Conservation (phyloP, 2,113 vertebrate species). For the Thunnus maccoyii region DNA sequence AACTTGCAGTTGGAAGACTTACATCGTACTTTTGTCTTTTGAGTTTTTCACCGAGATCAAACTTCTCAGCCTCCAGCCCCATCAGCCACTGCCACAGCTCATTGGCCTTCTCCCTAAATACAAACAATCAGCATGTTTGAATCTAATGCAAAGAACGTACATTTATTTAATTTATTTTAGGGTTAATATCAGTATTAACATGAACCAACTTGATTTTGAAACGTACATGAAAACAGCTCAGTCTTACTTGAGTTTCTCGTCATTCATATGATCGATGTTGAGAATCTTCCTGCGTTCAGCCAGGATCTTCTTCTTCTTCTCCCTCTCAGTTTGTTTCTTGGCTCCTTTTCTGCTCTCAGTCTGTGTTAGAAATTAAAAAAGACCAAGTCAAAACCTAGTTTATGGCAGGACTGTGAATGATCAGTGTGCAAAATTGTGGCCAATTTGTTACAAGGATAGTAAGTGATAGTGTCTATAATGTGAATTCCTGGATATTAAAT, state of each 20-base stretch:
- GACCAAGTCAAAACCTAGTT: background rate
- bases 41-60: constrained; percentile 93
- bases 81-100: constrained; percentile 93
- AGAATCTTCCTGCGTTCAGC: constrained; percentile 92
- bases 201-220: background rate
- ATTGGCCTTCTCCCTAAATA: constrained; percentile 91
- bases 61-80: constrained; percentile 94
- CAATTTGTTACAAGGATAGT: too few species aligned
- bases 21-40: constrained; percentile 97
- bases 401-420: background rate
- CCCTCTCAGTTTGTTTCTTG: constrained; percentile 96
- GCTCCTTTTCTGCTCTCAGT: constrained; percentile 89
- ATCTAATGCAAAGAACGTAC: too few species aligned
- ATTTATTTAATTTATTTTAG: too few species aligned
- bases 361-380: constrained; percentile 71
- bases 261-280: constrained; percentile 90
- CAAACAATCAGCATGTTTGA: background rate
- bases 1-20: constrained; percentile 61
- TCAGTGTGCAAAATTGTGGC: too few species aligned
- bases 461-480: too few species aligned
- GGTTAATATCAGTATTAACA: background rate
- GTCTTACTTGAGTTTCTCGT: constrained; percentile 93
- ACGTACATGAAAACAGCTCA: background rate
- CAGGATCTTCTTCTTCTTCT: constrained; percentile 98
- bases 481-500: too few species aligned